A percentile compares a stretch with the other conserved stretches of the same genome.
These are phyloP conservation scores for Psophia crepitans DNA, from an alignment of 2,113 vertebrate species.

Conservation along the genomic window DNA sequence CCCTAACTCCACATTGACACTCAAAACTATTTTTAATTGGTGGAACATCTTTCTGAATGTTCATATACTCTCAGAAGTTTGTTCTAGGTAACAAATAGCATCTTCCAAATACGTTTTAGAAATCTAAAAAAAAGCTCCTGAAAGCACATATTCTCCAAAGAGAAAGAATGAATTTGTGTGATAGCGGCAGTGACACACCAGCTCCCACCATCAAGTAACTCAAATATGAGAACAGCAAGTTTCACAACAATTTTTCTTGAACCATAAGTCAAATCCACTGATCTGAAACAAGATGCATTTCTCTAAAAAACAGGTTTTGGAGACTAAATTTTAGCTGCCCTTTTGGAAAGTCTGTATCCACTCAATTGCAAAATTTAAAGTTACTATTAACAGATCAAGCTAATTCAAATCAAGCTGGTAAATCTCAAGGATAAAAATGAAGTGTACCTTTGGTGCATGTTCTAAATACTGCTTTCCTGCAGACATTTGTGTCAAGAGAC, in stretches of 20 bases:
- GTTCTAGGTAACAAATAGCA: neutral
- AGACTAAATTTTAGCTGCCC: neutral
- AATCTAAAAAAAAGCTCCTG: neutral
- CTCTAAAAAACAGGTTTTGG: neutral
- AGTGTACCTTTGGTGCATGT: slow-evolving; percentile 88
- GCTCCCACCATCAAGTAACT: neutral
- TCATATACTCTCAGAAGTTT: neutral
- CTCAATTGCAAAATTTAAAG: neutral
- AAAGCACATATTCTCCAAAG: neutral
- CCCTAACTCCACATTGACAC: neutral
- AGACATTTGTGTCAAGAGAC: slow-evolving; percentile 89
- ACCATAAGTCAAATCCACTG: neutral
- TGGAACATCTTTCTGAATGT: neutral
- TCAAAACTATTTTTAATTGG: neutral
- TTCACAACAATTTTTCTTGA: neutral
- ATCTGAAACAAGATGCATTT: neutral
- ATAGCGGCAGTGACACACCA: neutral
- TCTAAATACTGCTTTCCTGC: slow-evolving; percentile 93
- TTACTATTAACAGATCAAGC: neutral
- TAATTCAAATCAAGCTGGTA: neutral
- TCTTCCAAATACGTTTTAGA: neutral
- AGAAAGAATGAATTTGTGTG: neutral
- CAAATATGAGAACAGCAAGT: neutral
- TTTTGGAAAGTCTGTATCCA: neutral
- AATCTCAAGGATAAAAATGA: neutral